phyloP scores from a whole-genome alignment of 2,797 vertebrate species.

The Sebastiscus albofasciatus region DNA sequence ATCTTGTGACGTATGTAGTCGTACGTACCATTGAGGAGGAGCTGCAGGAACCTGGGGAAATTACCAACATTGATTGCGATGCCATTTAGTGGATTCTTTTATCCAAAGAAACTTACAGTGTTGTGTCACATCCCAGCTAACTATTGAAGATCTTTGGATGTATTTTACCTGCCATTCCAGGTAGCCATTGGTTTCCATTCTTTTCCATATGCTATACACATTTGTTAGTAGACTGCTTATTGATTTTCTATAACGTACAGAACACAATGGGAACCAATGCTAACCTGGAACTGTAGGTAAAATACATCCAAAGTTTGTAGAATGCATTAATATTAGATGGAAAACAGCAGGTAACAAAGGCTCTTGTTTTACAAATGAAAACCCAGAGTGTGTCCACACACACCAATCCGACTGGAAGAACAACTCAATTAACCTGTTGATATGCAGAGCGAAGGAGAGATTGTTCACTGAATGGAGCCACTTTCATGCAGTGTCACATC shows the following conservation, averaged over 20 bases:
- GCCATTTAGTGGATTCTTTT: background rate
- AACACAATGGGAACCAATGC: background rate
- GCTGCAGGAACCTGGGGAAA: slow-evolving; percentile 84
- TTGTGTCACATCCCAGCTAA: background rate
- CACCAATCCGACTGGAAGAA: background rate
- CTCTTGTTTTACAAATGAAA: slow-evolving; percentile 34
- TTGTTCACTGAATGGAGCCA: slow-evolving; percentile 7
- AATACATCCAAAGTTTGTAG: background rate
- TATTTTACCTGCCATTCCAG: background rate
- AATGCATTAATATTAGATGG: background rate
- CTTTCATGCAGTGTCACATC: slow-evolving; percentile 55
- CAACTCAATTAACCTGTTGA: slow-evolving; percentile 58
- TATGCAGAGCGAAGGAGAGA: slow-evolving; percentile 24
- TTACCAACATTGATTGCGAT: background rate
- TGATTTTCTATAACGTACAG: background rate
- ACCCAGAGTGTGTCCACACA: background rate
- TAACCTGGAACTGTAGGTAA: background rate
- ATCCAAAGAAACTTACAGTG: too few species aligned
- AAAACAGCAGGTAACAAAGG: background rate
- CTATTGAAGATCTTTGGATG: background rate
- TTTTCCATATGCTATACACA: background rate
- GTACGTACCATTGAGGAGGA: slow-evolving; percentile 92
- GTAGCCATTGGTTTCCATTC: background rate
- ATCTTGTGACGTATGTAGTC: slow-evolving; percentile 95
- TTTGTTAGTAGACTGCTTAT: background rate